Evolutionary conservation across 2,113 vertebrate genomes (phyloP), one percentile per base, ranked within the genome.

Genomic region (Erythrolamprus reginae): DNA sequence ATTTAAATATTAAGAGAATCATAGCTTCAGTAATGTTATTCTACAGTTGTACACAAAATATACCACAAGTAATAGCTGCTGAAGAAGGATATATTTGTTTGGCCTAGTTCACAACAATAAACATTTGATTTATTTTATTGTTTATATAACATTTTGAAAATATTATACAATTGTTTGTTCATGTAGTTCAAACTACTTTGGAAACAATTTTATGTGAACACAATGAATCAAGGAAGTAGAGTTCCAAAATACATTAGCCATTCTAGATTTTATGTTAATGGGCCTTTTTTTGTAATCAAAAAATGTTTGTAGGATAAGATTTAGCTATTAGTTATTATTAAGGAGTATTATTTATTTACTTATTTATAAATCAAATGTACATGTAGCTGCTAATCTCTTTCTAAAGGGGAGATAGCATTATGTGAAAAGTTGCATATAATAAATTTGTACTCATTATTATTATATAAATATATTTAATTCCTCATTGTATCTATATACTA

Each of bases 1-100:
- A 98, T 98, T 98, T 97, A 98, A 98, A 98, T 98, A 99, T 98
- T 98, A 97, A 98, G 97, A 97, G 97, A 97, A 97, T 97, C 97
- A 97, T 95, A 95, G 95, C 97, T 97, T 97, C 95, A 96, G 96
- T 96, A 94, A 97, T 97, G 97, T 96, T 97, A 95, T 95, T 96
- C 95, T 97, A 96, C 97, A 98, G 97, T 96, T 97, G 97, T 96
- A 97, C 96, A 93, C 93, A 94, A 90, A 95, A 90, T 92, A 84
- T 92, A 92, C 56, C 82, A 24, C 90, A 77, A 77, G 82, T 95
- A 92, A 89, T 86, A 87, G 93, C 91, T 87, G 90, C 86, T 3
- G 5, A 61, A 94, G 94, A 55, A 94, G 92, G 93, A 91, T 89
- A 86, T 26, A 82, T 83, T 94, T 56, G 89, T 93, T 96, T 95